A percentile compares a stretch with the other conserved stretches of the same genome.
phyloP scores from a whole-genome alignment of 2,888 invertebrate genomes.

The Ormyrus thymus region DNA sequence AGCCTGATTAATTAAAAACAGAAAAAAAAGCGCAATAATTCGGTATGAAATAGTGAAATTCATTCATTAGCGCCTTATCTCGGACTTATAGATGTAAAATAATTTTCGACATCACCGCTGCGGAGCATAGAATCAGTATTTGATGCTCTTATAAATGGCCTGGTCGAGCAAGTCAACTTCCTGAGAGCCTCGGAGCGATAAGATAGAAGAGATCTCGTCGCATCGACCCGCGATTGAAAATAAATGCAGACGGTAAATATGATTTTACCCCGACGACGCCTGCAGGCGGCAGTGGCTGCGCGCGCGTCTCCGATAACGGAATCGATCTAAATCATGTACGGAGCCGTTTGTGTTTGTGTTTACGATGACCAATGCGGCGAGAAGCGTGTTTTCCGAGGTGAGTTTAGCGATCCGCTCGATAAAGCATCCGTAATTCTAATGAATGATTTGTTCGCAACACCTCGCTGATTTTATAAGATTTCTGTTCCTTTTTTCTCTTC shows the following conservation, averaged over 20 bases:
- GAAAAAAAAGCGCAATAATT: too few relatives aligned
- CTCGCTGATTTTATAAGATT: too few relatives aligned
- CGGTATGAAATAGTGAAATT: neutral
- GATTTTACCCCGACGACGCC: neutral
- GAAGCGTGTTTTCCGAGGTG: too few relatives aligned
- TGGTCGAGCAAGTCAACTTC: slow-evolving; percentile 33
- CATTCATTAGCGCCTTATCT: slow-evolving; percentile 5
- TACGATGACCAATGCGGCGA: too few relatives aligned
- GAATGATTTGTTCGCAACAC: too few relatives aligned
- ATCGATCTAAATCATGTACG: slow-evolving; percentile 2
- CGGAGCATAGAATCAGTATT: neutral
- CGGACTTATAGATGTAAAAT: neutral
- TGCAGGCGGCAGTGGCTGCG: too few relatives aligned
- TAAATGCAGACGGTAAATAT: slow-evolving; percentile 31
- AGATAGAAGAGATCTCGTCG: slow-evolving; percentile 6
- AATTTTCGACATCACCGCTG: neutral
- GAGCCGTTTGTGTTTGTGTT: too few relatives aligned
- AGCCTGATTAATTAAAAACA: too few relatives aligned
- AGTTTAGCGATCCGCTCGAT: too few relatives aligned
- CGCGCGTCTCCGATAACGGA: slow-evolving; percentile 13
- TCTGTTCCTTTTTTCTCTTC: too few relatives aligned
- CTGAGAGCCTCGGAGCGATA: slow-evolving; percentile 19
- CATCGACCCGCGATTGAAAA: slow-evolving; percentile 25
- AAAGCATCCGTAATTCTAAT: too few relatives aligned
- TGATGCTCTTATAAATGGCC: slow-evolving; percentile 34